Evolutionary conservation across 1,140 invertebrate species (phyloP).

Genomic region (Catajapyx aquilonaris): DNA sequence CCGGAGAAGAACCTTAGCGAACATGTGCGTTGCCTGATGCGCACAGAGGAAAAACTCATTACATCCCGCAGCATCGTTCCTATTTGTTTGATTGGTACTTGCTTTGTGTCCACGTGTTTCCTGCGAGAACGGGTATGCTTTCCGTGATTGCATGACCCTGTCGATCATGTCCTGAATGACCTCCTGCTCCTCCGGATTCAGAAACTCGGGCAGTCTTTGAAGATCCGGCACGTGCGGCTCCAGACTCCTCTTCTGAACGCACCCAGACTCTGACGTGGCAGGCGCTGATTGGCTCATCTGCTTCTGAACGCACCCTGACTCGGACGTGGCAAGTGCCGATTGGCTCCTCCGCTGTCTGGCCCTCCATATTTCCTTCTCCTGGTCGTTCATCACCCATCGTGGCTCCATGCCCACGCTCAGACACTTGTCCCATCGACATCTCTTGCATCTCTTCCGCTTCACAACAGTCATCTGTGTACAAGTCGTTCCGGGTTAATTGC

Average conservation of each 20-base stretch:
- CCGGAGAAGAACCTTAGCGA: too few relatives aligned
- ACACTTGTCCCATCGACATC: conserved; percentile 23
- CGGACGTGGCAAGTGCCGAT: conserved; percentile 5
- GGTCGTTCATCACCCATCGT: conserved; percentile 25
- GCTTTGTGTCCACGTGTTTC: too few relatives aligned
- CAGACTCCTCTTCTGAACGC: neutral
- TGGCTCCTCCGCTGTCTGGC: conserved; percentile 17
- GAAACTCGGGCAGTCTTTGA: too few relatives aligned
- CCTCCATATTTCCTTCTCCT: conserved; percentile 19
- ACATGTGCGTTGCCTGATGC: too few relatives aligned
- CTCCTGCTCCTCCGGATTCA: too few relatives aligned
- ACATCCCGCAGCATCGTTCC: too few relatives aligned
- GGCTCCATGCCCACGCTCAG: conserved; percentile 24
- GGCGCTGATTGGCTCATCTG: neutral
- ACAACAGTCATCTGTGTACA: conserved; percentile 14
- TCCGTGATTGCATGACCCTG: too few relatives aligned
- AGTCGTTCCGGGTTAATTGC: neutral
- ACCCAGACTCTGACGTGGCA: neutral
- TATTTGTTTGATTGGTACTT: too few relatives aligned
- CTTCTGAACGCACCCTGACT: neutral
- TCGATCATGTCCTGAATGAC: too few relatives aligned
- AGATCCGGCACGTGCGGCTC: neutral
- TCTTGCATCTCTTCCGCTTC: conserved; percentile 17
- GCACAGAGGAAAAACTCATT: too few relatives aligned
- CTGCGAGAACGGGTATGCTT: too few relatives aligned